Percentiles rank a stretch among this genome's conserved stretches.
These are phyloP conservation scores for Tapirus terrestris DNA, from an alignment of 2,113 vertebrate species.

Conservation along the genomic window DNA sequence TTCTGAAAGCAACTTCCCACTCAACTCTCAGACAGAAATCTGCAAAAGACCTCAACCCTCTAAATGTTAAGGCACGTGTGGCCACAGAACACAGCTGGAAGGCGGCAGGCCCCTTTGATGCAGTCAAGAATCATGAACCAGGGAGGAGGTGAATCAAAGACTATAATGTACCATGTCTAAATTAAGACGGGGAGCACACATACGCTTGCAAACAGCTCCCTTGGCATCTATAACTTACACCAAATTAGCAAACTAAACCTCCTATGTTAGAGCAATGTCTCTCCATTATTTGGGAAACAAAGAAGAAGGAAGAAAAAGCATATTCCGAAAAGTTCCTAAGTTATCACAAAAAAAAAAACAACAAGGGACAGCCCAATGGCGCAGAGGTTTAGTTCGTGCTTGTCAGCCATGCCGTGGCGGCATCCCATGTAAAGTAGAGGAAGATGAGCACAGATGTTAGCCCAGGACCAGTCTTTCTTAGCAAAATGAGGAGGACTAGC, in stretches of 20 bases:
- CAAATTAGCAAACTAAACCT: not conserved
- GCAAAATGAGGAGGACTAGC: too few relatives aligned
- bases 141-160: not conserved
- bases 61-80: not conserved
- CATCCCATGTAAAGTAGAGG: too few relatives aligned
- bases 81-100: not conserved
- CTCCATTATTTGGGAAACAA: not conserved
- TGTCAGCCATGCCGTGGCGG: too few relatives aligned
- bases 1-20: constrained; percentile 41
- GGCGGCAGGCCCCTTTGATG: not conserved
- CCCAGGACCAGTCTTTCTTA: too few relatives aligned
- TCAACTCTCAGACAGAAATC: constrained; percentile 29
- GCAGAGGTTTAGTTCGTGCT: too few relatives aligned
- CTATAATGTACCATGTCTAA: not conserved
- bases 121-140: not conserved
- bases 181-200: not conserved
- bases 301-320: not conserved
- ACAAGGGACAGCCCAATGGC: too few relatives aligned
- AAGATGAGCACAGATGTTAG: too few relatives aligned
- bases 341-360: not conserved
- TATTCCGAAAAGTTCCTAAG: not conserved
- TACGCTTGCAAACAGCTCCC: not conserved
- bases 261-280: not conserved
- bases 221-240: not conserved
- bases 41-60: not conserved